Percentiles rank a stretch among this genome's conserved stretches.
phyloP scores from a whole-genome alignment of 2,797 vertebrate genomes.

The Anas bahamensis region DNA sequence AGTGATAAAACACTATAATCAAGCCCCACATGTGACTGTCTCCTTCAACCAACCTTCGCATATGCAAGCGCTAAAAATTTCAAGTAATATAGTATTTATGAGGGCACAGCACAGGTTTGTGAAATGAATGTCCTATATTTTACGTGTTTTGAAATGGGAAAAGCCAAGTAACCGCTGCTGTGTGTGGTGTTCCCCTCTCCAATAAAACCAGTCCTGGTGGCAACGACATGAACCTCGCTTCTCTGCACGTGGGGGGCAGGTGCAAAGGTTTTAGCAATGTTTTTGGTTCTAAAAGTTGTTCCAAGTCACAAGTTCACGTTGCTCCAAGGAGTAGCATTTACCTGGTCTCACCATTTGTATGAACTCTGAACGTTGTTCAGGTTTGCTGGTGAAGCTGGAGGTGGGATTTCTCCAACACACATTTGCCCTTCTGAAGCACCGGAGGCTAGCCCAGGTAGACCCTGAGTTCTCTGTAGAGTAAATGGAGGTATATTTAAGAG shows the following conservation, averaged over 20 bases:
- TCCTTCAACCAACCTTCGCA: slow-evolving; percentile 4
- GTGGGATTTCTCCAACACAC: not conserved
- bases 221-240: not conserved
- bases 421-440: not conserved
- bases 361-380: not conserved
- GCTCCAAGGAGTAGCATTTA: not conserved
- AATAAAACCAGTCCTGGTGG: not conserved
- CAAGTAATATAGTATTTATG: not conserved
- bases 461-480: not conserved
- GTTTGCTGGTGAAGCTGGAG: not conserved
- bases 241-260: not conserved
- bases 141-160: not conserved
- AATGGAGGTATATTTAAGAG: not conserved
- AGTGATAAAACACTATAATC: slow-evolving; percentile 70
- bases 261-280: not conserved
- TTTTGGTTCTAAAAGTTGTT: not conserved
- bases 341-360: not conserved
- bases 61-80: not conserved
- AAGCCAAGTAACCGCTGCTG: not conserved
- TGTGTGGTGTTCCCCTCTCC: not conserved
- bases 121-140: slow-evolving; percentile 11
- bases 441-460: not conserved
- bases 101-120: not conserved
- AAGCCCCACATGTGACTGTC: slow-evolving; percentile 13
- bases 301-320: not conserved